These are phyloP conservation scores for Eristalis intricaria DNA, from an alignment of 2,888 invertebrate genomes.

Conservation along the genomic window DNA sequence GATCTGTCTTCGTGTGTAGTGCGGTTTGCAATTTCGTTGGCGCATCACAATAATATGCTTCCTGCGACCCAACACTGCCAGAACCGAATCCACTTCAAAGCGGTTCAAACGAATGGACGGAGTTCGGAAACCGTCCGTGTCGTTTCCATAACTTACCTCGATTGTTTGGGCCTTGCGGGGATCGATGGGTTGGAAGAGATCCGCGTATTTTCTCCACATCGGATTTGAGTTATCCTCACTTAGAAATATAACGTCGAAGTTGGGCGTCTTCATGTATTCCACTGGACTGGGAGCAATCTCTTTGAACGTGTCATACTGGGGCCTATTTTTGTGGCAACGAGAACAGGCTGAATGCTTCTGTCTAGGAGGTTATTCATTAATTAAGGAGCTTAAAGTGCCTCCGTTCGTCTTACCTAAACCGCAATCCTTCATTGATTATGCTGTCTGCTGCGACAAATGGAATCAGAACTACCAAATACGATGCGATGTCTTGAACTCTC, in stretches of 20 bases:
- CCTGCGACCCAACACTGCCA: conserved; percentile 53
- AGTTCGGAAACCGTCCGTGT: conserved; percentile 10
- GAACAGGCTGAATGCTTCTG: not conserved
- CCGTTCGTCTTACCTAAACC: conserved; percentile 18
- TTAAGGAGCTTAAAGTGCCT: not conserved
- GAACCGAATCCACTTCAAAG: conserved; percentile 59
- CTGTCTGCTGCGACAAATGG: conserved; percentile 13
- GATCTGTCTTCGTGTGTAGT: conserved; percentile 18
- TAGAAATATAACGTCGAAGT: conserved; percentile 55
- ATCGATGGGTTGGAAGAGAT: conserved; percentile 53
- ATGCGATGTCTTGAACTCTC: conserved; percentile 12
- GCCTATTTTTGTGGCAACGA: not conserved
- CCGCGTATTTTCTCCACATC: conserved; percentile 51
- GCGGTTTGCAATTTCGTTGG: conserved; percentile 57
- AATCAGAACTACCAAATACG: not conserved
- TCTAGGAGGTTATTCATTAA: not conserved
- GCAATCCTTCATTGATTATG: not conserved
- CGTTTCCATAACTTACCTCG: conserved; percentile 61
- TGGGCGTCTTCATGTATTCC: conserved; percentile 58
- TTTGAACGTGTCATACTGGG: not conserved
- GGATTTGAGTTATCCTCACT: conserved; percentile 54
- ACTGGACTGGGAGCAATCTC: conserved; percentile 13
- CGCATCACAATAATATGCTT: conserved; percentile 63
- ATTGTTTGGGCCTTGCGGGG: conserved; percentile 26
- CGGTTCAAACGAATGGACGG: conserved; percentile 59